Base-by-base conservation (phyloP, 2,888 invertebrate species). In the Caenorhabditis imperialis region DNA sequence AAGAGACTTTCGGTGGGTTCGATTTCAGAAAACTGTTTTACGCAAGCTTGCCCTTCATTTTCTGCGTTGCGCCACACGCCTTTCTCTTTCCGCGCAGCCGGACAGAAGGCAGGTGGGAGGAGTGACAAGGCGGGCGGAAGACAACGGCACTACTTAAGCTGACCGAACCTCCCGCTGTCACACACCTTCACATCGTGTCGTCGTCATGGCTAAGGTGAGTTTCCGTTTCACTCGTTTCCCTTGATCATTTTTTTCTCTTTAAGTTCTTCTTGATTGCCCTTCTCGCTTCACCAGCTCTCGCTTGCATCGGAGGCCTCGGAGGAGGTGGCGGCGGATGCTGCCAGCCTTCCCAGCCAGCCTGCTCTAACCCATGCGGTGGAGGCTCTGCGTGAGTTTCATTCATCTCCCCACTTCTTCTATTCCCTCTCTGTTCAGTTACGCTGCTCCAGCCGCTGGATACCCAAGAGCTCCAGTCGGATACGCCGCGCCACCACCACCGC, bases 281-380 rank as follows among this genome's bases (percentile, higher is more conserved):
- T 42, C 58, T 79, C 18, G 79, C 75, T 44, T 42, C 71, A 30
- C 74, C 74, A 23, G 74, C 79, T 30, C 47, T 79, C 25, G 79
- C 55, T 47, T 79, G 79, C 60, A 60, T 79, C 16, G 71, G 74
- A 62, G 76, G 79, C 22, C 62, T 70, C 37, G 62, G 69, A n/a
- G 79, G 79, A 50, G 75, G 75, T 35, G 71, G 75, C 45, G 63
- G 67, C 22, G n/a, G n/a, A n/a, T 79, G 79, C 50, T 78, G 78
- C 51, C 73, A 70, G 35, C 60, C 71, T 40, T 48, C 79, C 30
- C 55, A 63, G 22, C 74, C 79, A 44, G 48, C 74, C 35, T 76
- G 79, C 47, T 50, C 48, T 42, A 73, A 73, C 47, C 76, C 78
- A 61, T 76, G 75, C 42, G 79, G 79, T 25, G 79, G 75, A 70